phyloP scores from a whole-genome alignment of 2,113 vertebrate species.

The Sus scrofa region DNA sequence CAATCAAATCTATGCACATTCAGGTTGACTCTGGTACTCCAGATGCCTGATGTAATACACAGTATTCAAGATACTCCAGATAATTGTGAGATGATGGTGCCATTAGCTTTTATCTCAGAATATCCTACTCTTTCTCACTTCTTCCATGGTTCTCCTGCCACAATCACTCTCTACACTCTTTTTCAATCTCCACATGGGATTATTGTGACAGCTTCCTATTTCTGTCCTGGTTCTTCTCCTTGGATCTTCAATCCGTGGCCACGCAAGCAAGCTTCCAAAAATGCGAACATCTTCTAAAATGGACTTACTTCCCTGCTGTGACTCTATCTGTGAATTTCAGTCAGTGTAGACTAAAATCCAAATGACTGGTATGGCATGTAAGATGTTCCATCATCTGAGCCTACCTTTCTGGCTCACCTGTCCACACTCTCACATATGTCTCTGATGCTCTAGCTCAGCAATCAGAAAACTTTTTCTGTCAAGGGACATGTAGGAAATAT shows the following conservation, averaged over 20 bases:
- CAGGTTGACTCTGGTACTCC: neutral
- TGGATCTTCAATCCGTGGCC: neutral
- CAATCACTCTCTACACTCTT: neutral
- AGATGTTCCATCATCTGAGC: neutral
- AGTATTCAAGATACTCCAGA: neutral
- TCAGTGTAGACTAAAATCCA: neutral
- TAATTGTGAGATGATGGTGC: neutral
- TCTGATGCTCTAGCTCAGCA: neutral
- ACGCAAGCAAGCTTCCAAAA: neutral
- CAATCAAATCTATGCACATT: neutral
- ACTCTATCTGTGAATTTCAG: neutral
- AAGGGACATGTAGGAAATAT: neutral
- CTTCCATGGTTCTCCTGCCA: no score
- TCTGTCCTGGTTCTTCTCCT: neutral
- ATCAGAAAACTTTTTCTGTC: neutral
- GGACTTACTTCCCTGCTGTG: neutral
- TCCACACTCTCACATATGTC: neutral
- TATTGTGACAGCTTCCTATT: no score
- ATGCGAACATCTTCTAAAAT: accelerated
- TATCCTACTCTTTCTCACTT: neutral
- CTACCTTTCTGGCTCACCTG: no score
- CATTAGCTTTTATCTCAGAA: no score
- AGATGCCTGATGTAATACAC: neutral
- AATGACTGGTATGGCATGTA: neutral
- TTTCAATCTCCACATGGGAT: neutral